Evolutionary conservation across 2,888 invertebrate species (phyloP).

Genomic region (Cheilosia variabilis): DNA sequence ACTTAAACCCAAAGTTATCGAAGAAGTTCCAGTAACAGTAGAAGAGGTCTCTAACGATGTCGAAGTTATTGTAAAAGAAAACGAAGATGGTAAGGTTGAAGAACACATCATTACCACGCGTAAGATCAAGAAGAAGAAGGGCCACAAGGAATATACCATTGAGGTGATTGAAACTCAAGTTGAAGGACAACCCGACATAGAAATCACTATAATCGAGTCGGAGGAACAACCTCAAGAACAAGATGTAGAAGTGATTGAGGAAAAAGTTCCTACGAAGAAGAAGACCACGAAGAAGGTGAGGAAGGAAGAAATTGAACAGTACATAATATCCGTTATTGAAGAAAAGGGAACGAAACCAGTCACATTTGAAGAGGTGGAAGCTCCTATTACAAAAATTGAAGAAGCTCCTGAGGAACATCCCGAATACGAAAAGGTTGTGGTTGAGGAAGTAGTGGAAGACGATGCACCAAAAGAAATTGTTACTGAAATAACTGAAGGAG

Average conservation of each 20-base stretch:
- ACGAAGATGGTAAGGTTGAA: slow-evolving; percentile 80
- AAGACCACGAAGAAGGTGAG: slow-evolving; percentile 73
- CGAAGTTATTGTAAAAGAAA: slow-evolving; percentile 77
- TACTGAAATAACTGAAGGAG: slow-evolving; percentile 65
- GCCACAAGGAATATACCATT: slow-evolving; percentile 83
- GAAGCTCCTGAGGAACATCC: slow-evolving; percentile 26
- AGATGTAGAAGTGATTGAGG: slow-evolving; percentile 64
- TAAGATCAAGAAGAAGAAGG: slow-evolving; percentile 84
- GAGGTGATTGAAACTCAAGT: slow-evolving; percentile 83
- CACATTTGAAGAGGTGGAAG: slow-evolving; percentile 43
- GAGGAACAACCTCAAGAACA: slow-evolving; percentile 78
- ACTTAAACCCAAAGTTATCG: slow-evolving; percentile 24
- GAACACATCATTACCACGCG: slow-evolving; percentile 83
- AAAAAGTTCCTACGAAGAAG: slow-evolving; percentile 60
- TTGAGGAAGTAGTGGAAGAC: slow-evolving; percentile 66
- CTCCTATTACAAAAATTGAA: slow-evolving; percentile 24
- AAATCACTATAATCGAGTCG: slow-evolving; percentile 81
- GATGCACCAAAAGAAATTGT: slow-evolving; percentile 60
- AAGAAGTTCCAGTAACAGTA: slow-evolving; percentile 55
- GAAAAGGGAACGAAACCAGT: slow-evolving; percentile 77
- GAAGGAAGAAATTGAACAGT: slow-evolving; percentile 77
- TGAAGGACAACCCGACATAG: slow-evolving; percentile 82
- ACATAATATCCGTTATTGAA: slow-evolving; percentile 79
- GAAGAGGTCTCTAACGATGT: slow-evolving; percentile 79
- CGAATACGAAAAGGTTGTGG: slow-evolving; percentile 17